Conservation (phyloP, 1,140 invertebrate genomes). For the Lineus longissimus region DNA sequence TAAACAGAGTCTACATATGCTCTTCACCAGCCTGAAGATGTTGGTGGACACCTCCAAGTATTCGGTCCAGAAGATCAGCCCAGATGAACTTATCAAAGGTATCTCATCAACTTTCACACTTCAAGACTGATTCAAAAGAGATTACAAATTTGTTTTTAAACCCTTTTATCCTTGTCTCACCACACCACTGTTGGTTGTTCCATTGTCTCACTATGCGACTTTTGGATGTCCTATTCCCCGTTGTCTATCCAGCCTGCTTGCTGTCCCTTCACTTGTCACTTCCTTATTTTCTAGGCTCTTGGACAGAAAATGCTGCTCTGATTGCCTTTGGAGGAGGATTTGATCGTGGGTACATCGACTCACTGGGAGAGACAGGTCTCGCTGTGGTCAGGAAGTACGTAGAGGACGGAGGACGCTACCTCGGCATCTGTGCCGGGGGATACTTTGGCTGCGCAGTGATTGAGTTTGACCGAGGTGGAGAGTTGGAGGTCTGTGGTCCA, state of each 20-base stretch:
- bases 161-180: too few species aligned
- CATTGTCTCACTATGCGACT: too few species aligned
- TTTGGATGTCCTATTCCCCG: too few species aligned
- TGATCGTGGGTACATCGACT: slow-evolving; percentile 42
- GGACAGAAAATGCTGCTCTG: slow-evolving; percentile 24
- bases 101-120: too few species aligned
- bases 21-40: slow-evolving; percentile 9
- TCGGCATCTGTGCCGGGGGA: slow-evolving; percentile 49
- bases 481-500: slow-evolving; percentile 42
- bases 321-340: slow-evolving; percentile 50
- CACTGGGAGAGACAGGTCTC: slow-evolving; percentile 32
- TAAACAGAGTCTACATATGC: slow-evolving; percentile 12
- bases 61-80: slow-evolving; percentile 14
- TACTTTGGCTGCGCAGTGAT: slow-evolving; percentile 48
- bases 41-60: slow-evolving; percentile 6
- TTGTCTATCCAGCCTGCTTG: too few species aligned
- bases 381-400: slow-evolving; percentile 39
- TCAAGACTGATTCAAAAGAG: not conserved
- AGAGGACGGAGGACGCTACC: slow-evolving; percentile 38
- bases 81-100: slow-evolving; percentile 25
- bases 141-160: not conserved
- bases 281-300: slow-evolving; percentile 19
- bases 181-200: too few species aligned
- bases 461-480: slow-evolving; percentile 48
- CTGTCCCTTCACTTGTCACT: not conserved